Percentiles rank a stretch among this genome's conserved stretches.
Conservation (phyloP, 2,113 vertebrate genomes). For the Cryptotis parvus region DNA sequence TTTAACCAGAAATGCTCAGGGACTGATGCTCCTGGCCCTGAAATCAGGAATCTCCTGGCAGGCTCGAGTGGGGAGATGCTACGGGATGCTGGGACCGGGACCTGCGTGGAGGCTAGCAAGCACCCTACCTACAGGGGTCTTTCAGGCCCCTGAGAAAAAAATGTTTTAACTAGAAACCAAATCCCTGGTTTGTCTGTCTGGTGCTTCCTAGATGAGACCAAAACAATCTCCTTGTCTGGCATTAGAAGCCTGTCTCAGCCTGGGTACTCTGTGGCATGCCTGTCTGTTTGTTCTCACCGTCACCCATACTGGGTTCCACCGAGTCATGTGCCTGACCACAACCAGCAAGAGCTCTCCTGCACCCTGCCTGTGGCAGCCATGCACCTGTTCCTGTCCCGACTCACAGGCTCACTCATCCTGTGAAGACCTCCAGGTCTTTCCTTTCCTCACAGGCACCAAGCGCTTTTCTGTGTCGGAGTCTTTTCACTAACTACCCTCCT, state of each 20-base stretch:
- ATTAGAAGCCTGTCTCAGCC: not conserved
- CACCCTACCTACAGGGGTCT: too few relatives aligned
- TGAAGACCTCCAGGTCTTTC: not conserved
- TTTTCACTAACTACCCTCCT: not conserved
- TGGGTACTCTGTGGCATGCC: not conserved
- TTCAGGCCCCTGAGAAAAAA: not conserved
- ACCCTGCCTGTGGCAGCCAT: not conserved
- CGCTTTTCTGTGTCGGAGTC: not conserved
- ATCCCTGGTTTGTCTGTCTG: conserved; percentile 36
- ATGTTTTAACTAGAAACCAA: not conserved
- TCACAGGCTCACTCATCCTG: not conserved
- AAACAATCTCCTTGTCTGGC: not conserved
- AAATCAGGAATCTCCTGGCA: too few relatives aligned
- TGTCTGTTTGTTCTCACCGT: not conserved
- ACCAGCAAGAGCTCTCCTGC: not conserved
- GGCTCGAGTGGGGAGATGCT: too few relatives aligned
- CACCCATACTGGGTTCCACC: not conserved
- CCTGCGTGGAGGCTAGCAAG: too few relatives aligned
- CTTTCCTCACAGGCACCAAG: not conserved
- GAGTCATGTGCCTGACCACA: not conserved
- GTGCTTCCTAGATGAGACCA: not conserved
- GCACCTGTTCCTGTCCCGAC: not conserved
- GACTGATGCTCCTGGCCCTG: too few relatives aligned
- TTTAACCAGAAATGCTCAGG: too few relatives aligned
- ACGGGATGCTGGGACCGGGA: too few relatives aligned